Percentiles rank a stretch among this genome's conserved stretches.
These are phyloP conservation scores for Lycodopsis pacificus DNA, from an alignment of 2,797 vertebrate genomes.

Conservation along the genomic window DNA sequence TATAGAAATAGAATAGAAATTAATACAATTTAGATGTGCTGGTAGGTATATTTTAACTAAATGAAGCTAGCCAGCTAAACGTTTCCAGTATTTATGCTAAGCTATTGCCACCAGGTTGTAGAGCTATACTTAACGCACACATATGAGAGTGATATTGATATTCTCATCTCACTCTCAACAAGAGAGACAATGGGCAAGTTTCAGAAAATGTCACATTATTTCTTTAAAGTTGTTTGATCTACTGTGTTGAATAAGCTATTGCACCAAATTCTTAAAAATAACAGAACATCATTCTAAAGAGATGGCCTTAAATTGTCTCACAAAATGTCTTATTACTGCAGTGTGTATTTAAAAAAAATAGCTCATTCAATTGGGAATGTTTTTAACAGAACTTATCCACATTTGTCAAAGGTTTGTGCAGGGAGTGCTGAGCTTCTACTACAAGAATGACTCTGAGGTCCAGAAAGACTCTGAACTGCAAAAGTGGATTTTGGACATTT, in stretches of 20 bases:
- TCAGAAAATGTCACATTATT: background rate
- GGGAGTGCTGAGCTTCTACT: constrained; percentile 57
- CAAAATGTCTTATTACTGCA: background rate
- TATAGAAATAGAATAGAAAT: background rate
- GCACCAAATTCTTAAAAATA: background rate
- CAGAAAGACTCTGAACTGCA: constrained; percentile 66
- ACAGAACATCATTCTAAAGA: background rate
- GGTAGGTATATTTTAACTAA: too few relatives aligned
- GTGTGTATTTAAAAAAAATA: background rate
- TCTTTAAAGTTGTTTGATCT: background rate
- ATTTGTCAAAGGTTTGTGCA: constrained; percentile 62
- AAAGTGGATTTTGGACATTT: constrained; percentile 68
- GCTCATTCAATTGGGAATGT: background rate
- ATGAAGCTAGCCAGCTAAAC: background rate
- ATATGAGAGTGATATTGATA: background rate
- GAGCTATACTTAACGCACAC: background rate
- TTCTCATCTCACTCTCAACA: background rate
- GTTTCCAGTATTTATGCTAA: too few relatives aligned
- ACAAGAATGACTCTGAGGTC: constrained; percentile 59
- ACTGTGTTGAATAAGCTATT: background rate
- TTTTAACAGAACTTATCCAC: background rate
- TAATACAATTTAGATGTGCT: too few relatives aligned
- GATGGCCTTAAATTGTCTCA: background rate
- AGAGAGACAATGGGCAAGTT: background rate
- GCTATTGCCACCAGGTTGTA: background rate